Conservation (phyloP, 1,140 invertebrate species). For the Melipona quadrifasciata region DNA sequence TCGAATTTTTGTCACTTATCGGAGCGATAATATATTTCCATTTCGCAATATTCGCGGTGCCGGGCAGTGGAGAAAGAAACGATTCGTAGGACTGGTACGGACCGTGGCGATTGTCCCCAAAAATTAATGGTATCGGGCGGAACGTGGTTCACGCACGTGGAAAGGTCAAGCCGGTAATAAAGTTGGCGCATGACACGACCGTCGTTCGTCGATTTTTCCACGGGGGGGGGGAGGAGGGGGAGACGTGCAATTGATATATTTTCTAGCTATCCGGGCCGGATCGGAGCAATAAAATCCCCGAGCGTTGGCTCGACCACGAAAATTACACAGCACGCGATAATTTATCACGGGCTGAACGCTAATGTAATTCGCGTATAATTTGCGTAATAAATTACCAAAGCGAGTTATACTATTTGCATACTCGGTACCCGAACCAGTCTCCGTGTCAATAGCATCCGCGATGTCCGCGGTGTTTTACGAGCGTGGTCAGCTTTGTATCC, state of each 20-base stretch:
- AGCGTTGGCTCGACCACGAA: background rate
- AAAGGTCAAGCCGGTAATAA: constrained; percentile 16
- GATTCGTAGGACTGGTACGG: background rate
- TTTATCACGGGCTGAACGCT: constrained; percentile 24
- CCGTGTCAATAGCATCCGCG: constrained; percentile 30
- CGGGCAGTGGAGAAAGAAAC: background rate
- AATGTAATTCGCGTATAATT: constrained; percentile 51
- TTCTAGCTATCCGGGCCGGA: background rate
- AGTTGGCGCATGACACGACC: constrained; percentile 1
- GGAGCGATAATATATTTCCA: background rate
- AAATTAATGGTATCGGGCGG: constrained; percentile 5
- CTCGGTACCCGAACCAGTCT: constrained; percentile 22
- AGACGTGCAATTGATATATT: constrained; percentile 18
- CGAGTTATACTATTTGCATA: constrained; percentile 50
- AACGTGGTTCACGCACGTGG: background rate
- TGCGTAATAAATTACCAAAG: constrained; percentile 44
- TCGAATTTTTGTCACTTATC: background rate
- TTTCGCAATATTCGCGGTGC: background rate
- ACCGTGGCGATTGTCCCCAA: background rate
- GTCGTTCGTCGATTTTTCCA: constrained; percentile 8
- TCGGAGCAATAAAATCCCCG: background rate
- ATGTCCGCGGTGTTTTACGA: constrained; percentile 30
- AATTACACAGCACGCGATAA: constrained; percentile 34
- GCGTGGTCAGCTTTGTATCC: constrained; percentile 22
- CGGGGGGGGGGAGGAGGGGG: too few species aligned